Base-by-base conservation (phyloP, 92 coral and sea anemone species). In the Epizoanthus scotinus region DNA sequence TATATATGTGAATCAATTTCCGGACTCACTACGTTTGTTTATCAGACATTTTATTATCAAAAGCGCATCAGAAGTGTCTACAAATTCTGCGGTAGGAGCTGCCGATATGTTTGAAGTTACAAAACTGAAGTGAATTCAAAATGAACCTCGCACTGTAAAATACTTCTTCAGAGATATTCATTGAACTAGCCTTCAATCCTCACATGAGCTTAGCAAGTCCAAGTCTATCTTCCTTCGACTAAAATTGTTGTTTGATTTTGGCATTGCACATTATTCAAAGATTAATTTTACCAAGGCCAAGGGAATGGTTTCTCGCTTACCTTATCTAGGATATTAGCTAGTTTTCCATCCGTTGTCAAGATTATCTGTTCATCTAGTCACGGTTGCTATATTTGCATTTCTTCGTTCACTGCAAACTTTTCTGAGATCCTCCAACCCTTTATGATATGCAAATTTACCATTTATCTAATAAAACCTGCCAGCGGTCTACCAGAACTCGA, bases 381-480 rank as follows among this genome's bases (percentile, higher is more conserved):
- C 54, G 12, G 24, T 8, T 18, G 17, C 56, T 20, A 26, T 75
- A 63, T 75, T 75, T 75, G 56, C 61, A 58, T 75, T 73, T 54
- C 68, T 26, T 5, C 69, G 56, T 75, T 75, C 36, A 14, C 81
- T 59, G 57, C 55, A 75, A 75, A 75, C 81, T 22, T 59, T 54
- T 75, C 81, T 56, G 40, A 75, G 61, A 75, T 75, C 81, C 69
- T 75, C 81, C 19, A 75, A 60, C 6, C 55, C 17, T 47, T 75
- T 59, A 38, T 75, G 81, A 75, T 75, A 75, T 75, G 81, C 81
- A 75, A 75, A 75, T 75, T 29, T 55, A n/a, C 66, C 61, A 40
- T 50, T 36, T 21, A 59, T 55, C 68, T 75, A 75, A 58, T 67
- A 59, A 60, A 60, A 75, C 66, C 66, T 58, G 66, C 61, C 81